phyloP scores from a whole-genome alignment of 2,888 invertebrate genomes.

The Rhingia rostrata region DNA sequence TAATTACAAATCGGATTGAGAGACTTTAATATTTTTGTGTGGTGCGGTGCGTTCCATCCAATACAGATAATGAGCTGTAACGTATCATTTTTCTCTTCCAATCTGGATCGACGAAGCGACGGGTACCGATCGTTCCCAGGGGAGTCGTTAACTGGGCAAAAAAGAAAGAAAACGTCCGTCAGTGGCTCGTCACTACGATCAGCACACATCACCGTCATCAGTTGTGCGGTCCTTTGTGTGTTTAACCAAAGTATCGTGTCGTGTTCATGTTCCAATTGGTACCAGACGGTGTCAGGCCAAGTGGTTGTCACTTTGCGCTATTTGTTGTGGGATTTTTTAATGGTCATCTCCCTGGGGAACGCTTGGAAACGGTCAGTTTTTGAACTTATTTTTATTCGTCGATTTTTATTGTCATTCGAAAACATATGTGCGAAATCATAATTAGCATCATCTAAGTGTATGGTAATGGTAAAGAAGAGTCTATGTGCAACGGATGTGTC shows the following conservation, averaged over 20 bases:
- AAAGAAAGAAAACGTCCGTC: constrained; percentile 45
- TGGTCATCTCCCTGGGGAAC: constrained; percentile 43
- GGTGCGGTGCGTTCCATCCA: constrained; percentile 39
- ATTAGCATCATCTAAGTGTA: constrained; percentile 29
- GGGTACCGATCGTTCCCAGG: constrained; percentile 74
- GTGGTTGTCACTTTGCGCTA: constrained; percentile 32
- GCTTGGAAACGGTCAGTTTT: constrained; percentile 58
- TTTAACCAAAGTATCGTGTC: constrained; percentile 63
- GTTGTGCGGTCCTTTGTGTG: constrained; percentile 58
- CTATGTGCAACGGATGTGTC: constrained; percentile 28
- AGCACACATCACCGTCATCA: constrained; percentile 52
- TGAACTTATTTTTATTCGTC: constrained; percentile 26
- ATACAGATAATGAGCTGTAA: constrained; percentile 40
- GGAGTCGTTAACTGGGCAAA: constrained; percentile 76
- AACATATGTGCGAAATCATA: constrained; percentile 22
- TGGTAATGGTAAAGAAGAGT: constrained; percentile 27
- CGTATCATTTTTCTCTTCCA: constrained; percentile 42
- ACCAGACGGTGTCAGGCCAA: constrained; percentile 81
- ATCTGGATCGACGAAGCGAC: constrained; percentile 65
- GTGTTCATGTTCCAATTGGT: constrained; percentile 72
- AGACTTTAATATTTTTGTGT: constrained; percentile 31
- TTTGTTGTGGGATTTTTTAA: constrained; percentile 47
- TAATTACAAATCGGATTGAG: constrained; percentile 70
- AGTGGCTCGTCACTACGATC: constrained; percentile 63
- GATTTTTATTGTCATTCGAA: neutral